Percentiles rank a stretch among this genome's conserved stretches.
Conservation (phyloP, 2,797 vertebrate species). For the Balearica regulorum region DNA sequence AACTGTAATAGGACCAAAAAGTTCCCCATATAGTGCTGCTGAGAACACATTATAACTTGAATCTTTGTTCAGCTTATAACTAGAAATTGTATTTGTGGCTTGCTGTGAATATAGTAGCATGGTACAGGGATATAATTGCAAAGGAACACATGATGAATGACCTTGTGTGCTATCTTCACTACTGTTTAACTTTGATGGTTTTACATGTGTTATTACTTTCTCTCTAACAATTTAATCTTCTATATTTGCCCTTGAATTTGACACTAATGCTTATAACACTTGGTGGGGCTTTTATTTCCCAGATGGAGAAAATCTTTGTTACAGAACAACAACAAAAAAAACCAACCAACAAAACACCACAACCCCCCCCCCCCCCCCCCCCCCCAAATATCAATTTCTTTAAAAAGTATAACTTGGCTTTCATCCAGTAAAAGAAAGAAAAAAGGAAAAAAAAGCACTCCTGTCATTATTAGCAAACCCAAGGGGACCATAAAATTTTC, state of each 20-base stretch:
- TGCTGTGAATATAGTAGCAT: neutral
- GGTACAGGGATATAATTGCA: neutral
- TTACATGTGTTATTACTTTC: conserved; percentile 22
- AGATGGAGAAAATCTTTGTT: conserved; percentile 34
- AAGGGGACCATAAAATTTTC: conserved; percentile 53
- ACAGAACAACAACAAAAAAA: neutral
- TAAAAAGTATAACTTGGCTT: conserved; percentile 43
- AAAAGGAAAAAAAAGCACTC: neutral
- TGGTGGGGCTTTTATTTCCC: neutral
- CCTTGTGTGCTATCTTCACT: neutral
- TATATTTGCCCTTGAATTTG: conserved; percentile 50
- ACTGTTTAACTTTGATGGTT: conserved; percentile 18
- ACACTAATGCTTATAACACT: conserved; percentile 28
- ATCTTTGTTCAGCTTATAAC: neutral
- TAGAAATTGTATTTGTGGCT: neutral
- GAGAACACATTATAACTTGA: neutral
- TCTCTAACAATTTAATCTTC: conserved; percentile 17
- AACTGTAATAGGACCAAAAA: neutral
- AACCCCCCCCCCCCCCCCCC: too few species aligned
- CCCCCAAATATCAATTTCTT: neutral
- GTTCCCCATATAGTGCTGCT: neutral
- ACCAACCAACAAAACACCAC: neutral
- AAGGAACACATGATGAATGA: neutral
- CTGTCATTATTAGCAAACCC: conserved; percentile 54
- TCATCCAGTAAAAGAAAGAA: conserved; percentile 34